These are phyloP conservation scores for Xanthia togata DNA, from an alignment of 2,888 invertebrate species.

Conservation along the genomic window DNA sequence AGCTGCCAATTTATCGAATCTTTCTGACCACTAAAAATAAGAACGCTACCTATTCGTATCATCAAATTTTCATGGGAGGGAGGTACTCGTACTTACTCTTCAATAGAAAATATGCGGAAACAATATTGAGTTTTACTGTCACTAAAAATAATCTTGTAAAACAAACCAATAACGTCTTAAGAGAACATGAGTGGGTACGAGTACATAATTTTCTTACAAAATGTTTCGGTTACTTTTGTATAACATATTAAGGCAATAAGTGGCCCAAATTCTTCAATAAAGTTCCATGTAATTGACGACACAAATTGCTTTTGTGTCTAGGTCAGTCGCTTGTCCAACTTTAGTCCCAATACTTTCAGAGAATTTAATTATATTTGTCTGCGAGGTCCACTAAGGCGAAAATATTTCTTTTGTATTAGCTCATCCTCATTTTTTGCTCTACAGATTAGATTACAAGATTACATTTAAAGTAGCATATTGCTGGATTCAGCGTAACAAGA, in stretches of 20 bases:
- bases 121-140: constrained; percentile 13
- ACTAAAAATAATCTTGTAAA: constrained; percentile 4
- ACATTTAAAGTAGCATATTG: constrained; percentile 63
- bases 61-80: constrained; percentile 22
- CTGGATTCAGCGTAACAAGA: constrained; percentile 32
- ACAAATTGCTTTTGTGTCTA: constrained; percentile 58
- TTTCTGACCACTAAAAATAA: constrained; percentile 33
- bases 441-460: constrained; percentile 69
- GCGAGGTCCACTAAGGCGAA: constrained; percentile 66
- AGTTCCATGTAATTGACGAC: constrained; percentile 49
- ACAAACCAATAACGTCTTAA: constrained; percentile 31
- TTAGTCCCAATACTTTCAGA: constrained; percentile 67
- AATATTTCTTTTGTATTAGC: constrained; percentile 71
- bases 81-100: constrained; percentile 7
- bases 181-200: constrained; percentile 2
- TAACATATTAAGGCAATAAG: constrained; percentile 28
- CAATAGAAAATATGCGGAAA: constrained; percentile 11
- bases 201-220: constrained; percentile 25
- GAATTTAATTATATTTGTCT: constrained; percentile 79
- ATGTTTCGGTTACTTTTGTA: constrained; percentile 15
- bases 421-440: constrained; percentile 69
- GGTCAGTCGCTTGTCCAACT: constrained; percentile 33
- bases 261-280: constrained; percentile 43
- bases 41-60: constrained; percentile 1
- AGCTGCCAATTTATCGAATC: constrained; percentile 38